Conservation (phyloP, 2,888 invertebrate species). For the Acanthococcus lagerstroemiae region DNA sequence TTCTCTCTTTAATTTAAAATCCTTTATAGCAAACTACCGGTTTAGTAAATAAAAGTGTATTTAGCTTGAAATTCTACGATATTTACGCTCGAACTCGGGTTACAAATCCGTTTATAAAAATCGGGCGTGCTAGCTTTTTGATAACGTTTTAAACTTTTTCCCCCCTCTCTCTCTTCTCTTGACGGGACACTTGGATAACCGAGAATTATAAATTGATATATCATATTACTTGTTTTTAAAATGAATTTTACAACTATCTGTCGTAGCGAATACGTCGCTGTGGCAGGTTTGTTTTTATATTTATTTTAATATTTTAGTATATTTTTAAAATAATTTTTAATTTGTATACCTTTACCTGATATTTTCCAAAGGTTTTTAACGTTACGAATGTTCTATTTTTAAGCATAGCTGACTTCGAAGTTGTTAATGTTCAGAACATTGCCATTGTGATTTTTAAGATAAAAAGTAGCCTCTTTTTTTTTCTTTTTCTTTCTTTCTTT, state of each 20-base stretch:
- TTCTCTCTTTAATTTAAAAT: no score
- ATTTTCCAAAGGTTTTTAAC: constrained; percentile 29
- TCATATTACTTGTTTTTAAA: no score
- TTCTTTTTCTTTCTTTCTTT: background rate
- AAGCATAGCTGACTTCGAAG: constrained; percentile 29
- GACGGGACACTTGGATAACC: no score
- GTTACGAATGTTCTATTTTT: constrained; percentile 26
- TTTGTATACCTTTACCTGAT: constrained; percentile 28
- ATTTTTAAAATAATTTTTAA: constrained; percentile 27
- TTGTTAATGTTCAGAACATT: constrained; percentile 30
- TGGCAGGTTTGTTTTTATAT: constrained; percentile 22
- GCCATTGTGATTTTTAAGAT: constrained; percentile 29
- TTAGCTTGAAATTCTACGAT: no score
- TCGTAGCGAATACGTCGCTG: constrained; percentile 6
- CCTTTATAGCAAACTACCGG: no score
- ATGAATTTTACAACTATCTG: constrained; percentile 9
- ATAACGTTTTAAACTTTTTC: no score
- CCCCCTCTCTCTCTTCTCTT: no score
- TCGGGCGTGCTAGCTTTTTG: no score
- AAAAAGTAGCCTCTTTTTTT: constrained; percentile 23
- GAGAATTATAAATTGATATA: no score
- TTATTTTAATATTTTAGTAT: constrained; percentile 17
- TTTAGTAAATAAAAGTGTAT: no score
- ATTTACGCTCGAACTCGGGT: no score
- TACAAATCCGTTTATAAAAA: no score